Evolutionary conservation across 2,113 vertebrate species (phyloP), one percentile per base, ranked within the genome.

Genomic region (Gasterosteus nipponicus): DNA sequence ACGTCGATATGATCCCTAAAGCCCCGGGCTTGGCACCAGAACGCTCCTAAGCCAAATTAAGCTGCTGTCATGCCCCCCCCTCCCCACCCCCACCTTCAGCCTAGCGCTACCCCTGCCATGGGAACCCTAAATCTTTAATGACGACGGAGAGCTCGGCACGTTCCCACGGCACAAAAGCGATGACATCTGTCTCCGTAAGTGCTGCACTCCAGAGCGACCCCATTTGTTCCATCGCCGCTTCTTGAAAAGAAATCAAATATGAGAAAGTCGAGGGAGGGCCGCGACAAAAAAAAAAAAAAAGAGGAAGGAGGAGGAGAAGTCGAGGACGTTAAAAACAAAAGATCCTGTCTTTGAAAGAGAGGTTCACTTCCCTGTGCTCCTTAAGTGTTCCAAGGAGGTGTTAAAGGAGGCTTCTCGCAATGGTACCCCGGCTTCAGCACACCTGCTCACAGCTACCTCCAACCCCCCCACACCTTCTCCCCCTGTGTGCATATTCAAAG

Each of bases 61-160:
- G 92, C 91, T 87, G 87, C 89, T 87, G 90, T 92, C 87, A 90
- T 90, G 87, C 91, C 92, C 90, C 18, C 59, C 49, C 18, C 18
- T 89, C 89, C 80, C 87, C 91, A 89, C 90, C 89, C 80, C 87
- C 91, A 89, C 90, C 79, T 85, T 82, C 84, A 83, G 88, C 77
- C 82, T 75, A 57, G 86, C 71, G 79, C 76, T 73, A 65, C 86
- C 83, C 83, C 87, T 72, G 84, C 91, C 93, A 92, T 93, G 93
- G 93, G 93, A 95, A 94, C 91, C 87, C 86, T 94, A 89, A 92
- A 94, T 93, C 89, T 94, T 94, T 94, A 94, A 95, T 94, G 94
- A 93, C 85, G 89, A 88, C 73, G 84, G 87, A 94, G 89, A 87
- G 90, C 87, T 91, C 81, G 69, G 81, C 69, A 53, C 79, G 79